Evolutionary conservation across 2,797 vertebrate genomes (phyloP), one percentile per base, ranked within the genome.

Genomic region (Meda fulgida): DNA sequence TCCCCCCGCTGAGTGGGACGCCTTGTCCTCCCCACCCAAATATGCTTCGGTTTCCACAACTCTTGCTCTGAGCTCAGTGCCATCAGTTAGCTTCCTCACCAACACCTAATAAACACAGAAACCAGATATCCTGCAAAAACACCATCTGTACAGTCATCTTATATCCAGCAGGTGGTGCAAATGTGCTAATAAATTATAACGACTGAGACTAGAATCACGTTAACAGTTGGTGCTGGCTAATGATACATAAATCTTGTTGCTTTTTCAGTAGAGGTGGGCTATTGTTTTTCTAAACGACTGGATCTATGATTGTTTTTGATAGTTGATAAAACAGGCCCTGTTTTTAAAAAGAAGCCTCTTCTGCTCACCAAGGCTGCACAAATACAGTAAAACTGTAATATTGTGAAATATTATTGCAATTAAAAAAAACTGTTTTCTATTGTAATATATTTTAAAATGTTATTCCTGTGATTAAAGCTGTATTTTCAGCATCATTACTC

Each of bases 31-130:
- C 0, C 97, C 96, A 40, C 98, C 98, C 83, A 97, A 92, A 92
- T 99, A 99, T 0, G 98, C 97, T 90, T 99, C 98, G 0, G 97
- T 99, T 92, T 99, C 98, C 91, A 99, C 97, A 65, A 99, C 93
- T 83, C 95, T 95, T 46, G 96, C 97, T 46, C 96, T 95, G 81
- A 99, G 95, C 89, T 96, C 97, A 3, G 93, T 94, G 48, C 97
- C 97, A 14, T 98, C 96, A 1, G 92, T 87, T 78, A 96, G 94
- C 86, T 87, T 95, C 88, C 94, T 96, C 67, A 97, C 97, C 92
- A 99, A 91, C 87, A 98, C 94, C 97, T 99, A 92, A 71, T 31
- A 51, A 23, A 87, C 51, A 81, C 60, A 84, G 3, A 86, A 76
- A 77, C n/a, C 3, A 69, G 2, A 71, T 71, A 16, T 71, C 23